phyloP scores from a whole-genome alignment of 37 sponge, comb jelly and placozoan species.

The Spongilla lacustris region DNA sequence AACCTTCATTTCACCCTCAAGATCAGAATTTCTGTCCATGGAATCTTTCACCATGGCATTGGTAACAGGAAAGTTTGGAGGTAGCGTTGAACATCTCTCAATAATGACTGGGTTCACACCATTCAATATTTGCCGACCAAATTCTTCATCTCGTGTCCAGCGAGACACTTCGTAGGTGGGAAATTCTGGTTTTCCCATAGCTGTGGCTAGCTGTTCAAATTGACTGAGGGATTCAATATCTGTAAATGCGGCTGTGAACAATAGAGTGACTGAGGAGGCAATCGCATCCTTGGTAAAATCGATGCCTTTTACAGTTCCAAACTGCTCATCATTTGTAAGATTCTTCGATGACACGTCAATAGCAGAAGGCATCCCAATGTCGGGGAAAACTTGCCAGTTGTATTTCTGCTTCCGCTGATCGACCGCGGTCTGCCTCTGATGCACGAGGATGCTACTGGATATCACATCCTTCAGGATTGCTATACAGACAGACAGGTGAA shows the following conservation, averaged over 20 bases:
- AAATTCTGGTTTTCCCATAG: not conserved
- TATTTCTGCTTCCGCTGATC: constrained; percentile 4
- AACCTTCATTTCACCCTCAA: constrained; percentile 67
- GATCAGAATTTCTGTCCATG: constrained; percentile 8
- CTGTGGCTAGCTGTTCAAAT: not conserved
- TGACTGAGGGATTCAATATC: not conserved
- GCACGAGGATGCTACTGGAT: constrained; percentile 1
- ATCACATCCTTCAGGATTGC: constrained; percentile 22
- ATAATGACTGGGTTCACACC: constrained; percentile 57
- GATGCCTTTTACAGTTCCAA: constrained; percentile 13
- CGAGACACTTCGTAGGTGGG: constrained; percentile 7
- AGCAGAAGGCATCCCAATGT: constrained; percentile 5
- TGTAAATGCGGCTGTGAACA: not conserved
- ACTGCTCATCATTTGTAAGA: constrained; percentile 38
- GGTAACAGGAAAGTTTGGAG: constrained; percentile 68
- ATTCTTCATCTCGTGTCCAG: constrained; percentile 62
- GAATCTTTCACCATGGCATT: constrained; percentile 34
- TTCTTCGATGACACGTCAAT: not conserved
- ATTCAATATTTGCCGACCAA: constrained; percentile 70
- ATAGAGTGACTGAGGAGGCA: not conserved
- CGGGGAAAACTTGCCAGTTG: constrained; percentile 27
- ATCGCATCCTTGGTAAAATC: constrained; percentile 14
- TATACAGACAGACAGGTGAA: not conserved
- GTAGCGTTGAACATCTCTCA: constrained; percentile 12
- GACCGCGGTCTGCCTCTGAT: constrained; percentile 7